Evolutionary conservation across 2,888 invertebrate species (phyloP), one percentile per base, ranked within the genome.

Genomic region (Andrena marginata): DNA sequence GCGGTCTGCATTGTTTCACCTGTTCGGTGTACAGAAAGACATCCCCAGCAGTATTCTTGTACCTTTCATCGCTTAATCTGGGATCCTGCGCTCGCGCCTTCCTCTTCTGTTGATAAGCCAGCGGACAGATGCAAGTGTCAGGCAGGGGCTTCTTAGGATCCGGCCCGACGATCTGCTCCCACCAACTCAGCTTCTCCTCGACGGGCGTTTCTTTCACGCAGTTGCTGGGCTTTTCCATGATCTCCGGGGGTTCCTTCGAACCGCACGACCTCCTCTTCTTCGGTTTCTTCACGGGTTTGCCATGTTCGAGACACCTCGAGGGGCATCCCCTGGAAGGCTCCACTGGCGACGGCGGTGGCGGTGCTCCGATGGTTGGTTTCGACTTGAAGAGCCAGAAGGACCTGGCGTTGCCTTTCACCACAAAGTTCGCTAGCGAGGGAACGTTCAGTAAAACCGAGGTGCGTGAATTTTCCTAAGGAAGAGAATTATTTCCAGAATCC

Each of bases 31-130:
- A 84, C 10, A 81, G 0, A 8, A 81, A 13, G 0, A 84, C 72
- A 20, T 87, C 75, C 0, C 72, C 71, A 0, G 59, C 3, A 0
- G 89, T 91, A 0, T 16, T 8, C 7, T 73, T n/a, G 76, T 89
- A 90, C 4, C 89, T 73, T 0, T 87, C 69, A 77, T 91, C 91
- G 0, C 29, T 5, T 2, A 91, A 63, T 23, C 88, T 85, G 2
- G 86, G 77, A 84, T 88, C 87, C 6, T 71, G 20, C 4, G n/a
- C 0, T 0, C 62, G 31, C 48, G 3, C 23, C 64, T 13, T 62
- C 35, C 67, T 65, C n/a, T 20, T 51, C 13, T 77, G 20, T 29
- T 7, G n/a, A n/a, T 64, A 20, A 5, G 59, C 51, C 2, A 76
- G 0, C 2, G 65, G 60, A 16, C 72, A 75, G 0, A 26, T 60